phyloP scores from a whole-genome alignment of 2,888 invertebrate genomes.

The Carterocephalus palaemon region DNA sequence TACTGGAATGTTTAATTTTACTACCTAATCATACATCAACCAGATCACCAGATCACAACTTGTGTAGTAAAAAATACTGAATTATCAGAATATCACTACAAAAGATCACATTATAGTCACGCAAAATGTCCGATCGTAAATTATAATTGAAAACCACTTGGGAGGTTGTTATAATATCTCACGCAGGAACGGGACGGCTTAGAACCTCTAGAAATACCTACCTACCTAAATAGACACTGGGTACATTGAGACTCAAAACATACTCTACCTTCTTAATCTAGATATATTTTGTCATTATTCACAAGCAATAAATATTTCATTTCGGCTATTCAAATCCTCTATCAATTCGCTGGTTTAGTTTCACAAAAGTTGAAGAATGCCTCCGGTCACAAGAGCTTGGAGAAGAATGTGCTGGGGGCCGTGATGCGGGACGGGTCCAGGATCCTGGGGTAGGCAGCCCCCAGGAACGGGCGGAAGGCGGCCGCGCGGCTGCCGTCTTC shows the following conservation, averaged over 20 bases:
- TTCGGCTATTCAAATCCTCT: slow-evolving; percentile 45
- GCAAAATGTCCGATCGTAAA: too few species aligned
- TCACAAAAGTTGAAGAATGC: slow-evolving; percentile 59
- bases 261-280: slow-evolving; percentile 11
- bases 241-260: slow-evolving; percentile 1
- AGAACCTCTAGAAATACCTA: slow-evolving; percentile 3
- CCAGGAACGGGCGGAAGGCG: slow-evolving; percentile 65
- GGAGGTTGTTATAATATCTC: too few species aligned
- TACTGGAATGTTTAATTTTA: too few species aligned
- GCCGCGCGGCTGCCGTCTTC: slow-evolving; percentile 57
- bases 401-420: slow-evolving; percentile 65
- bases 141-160: too few species aligned
- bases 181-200: slow-evolving; percentile 11
- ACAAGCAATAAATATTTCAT: slow-evolving; percentile 19
- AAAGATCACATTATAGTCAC: too few species aligned
- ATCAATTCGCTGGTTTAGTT: slow-evolving; percentile 51
- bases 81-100: too few species aligned
- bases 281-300: slow-evolving; percentile 12
- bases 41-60: too few species aligned
- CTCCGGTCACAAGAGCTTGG: slow-evolving; percentile 72
- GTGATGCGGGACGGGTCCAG: slow-evolving; percentile 64
- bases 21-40: too few species aligned
- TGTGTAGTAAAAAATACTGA: too few species aligned
- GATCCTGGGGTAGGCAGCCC: slow-evolving; percentile 60
- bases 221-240: slow-evolving; percentile 2